Conservation (phyloP, 2,888 invertebrate species). For the Creontiades dilutus region DNA sequence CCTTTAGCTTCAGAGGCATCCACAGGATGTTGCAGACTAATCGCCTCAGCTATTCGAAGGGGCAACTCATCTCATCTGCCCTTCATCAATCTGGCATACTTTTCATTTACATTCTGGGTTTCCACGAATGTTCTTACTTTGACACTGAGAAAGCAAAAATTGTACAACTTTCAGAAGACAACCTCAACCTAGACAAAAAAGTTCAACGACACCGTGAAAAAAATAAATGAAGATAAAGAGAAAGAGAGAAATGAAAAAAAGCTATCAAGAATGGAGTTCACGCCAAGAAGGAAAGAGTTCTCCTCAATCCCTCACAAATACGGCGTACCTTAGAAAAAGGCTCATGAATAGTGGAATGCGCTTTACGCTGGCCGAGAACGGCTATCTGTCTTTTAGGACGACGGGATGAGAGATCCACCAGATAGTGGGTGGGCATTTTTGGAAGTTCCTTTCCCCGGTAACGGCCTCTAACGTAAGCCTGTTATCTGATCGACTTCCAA, state of each 20-base stretch:
- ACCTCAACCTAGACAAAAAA: no score
- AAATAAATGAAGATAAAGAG: no score
- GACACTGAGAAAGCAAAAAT: no score
- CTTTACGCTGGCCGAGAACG: neutral
- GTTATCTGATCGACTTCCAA: slow-evolving; percentile 36
- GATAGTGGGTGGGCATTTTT: slow-evolving; percentile 54
- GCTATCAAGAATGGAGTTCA: neutral
- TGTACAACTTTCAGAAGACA: no score
- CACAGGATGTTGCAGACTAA: no score
- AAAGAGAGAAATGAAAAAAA: neutral
- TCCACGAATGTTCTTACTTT: no score
- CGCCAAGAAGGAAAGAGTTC: neutral
- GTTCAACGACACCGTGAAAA: neutral
- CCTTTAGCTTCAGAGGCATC: no score
- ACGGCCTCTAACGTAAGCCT: neutral
- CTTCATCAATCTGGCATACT: no score
- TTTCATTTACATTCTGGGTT: no score
- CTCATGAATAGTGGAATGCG: slow-evolving; percentile 2
- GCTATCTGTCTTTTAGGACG: slow-evolving; percentile 28
- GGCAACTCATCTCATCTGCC: no score
- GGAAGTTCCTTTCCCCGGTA: slow-evolving; percentile 8
- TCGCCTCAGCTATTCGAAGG: no score
- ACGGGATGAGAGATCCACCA: neutral
- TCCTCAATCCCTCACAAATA: neutral
- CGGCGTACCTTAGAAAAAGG: slow-evolving; percentile 9